Conservation (phyloP, 2,797 vertebrate species). For the Hypotaenidia okinawae region DNA sequence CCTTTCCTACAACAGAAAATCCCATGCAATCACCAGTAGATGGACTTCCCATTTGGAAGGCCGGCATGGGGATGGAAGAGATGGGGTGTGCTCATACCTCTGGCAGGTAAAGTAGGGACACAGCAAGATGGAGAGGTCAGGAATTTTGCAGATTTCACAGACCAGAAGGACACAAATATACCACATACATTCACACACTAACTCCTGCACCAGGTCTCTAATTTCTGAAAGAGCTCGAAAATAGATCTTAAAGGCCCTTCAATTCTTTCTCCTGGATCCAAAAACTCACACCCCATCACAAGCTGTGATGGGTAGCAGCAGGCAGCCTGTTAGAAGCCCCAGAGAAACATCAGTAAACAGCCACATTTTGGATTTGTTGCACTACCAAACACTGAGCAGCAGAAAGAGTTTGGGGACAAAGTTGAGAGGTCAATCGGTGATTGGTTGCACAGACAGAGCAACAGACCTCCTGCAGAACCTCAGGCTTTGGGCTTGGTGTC, state of each 20-base stretch:
- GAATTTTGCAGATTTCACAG: neutral
- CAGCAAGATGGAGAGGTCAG: fast-evolving
- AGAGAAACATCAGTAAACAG: neutral
- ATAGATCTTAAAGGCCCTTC: neutral
- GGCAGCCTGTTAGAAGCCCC: neutral
- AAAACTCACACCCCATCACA: neutral
- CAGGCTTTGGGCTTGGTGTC: neutral
- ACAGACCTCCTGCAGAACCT: neutral
- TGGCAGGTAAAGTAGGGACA: neutral
- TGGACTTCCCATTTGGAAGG: neutral
- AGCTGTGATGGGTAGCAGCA: neutral
- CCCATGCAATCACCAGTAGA: neutral
- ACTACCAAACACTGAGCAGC: neutral
- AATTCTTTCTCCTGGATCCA: neutral
- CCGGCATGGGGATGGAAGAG: neutral
- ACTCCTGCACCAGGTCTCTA: neutral
- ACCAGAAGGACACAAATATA: neutral
- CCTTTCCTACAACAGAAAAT: neutral
- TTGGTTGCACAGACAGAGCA: neutral
- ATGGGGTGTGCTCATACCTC: neutral
- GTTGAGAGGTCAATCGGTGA: neutral
- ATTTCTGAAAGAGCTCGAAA: neutral
- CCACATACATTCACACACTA: neutral
- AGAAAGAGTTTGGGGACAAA: neutral
- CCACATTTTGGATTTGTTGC: neutral